Conservation (phyloP, 1,140 invertebrate species). For the Rhynchophorus ferrugineus region DNA sequence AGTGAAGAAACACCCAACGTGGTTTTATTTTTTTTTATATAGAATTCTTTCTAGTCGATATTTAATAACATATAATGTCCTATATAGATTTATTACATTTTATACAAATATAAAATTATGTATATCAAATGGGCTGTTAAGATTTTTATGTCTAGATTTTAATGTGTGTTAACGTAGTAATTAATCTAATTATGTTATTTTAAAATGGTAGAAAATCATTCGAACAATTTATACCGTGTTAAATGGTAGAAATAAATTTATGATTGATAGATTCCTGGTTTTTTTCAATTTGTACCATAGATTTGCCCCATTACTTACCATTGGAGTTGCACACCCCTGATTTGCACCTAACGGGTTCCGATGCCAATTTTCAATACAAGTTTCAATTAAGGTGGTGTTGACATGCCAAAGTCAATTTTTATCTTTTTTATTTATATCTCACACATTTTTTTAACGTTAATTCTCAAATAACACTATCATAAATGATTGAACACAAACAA, state of each 20-base stretch:
- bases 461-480: no score
- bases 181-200: background rate
- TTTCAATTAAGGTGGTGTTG: no score
- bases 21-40: background rate
- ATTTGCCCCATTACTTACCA: no score
- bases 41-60: background rate
- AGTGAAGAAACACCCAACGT: background rate
- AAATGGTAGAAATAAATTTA: background rate
- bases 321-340: no score
- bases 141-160: background rate
- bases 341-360: no score
- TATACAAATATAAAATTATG: background rate
- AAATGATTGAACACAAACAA: no score
- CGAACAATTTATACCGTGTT: background rate
- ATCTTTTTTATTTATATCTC: no score
- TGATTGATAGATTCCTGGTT: background rate
- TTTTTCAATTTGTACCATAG: no score
- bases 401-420: no score
- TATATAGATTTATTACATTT: background rate
- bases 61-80: background rate
- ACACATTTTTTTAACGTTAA: no score
- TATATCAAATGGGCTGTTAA: background rate
- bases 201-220: background rate
- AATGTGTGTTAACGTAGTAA: background rate
- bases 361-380: no score